Conservation (phyloP, 2,113 vertebrate species). For the Hydrochoerus hydrochaeris region DNA sequence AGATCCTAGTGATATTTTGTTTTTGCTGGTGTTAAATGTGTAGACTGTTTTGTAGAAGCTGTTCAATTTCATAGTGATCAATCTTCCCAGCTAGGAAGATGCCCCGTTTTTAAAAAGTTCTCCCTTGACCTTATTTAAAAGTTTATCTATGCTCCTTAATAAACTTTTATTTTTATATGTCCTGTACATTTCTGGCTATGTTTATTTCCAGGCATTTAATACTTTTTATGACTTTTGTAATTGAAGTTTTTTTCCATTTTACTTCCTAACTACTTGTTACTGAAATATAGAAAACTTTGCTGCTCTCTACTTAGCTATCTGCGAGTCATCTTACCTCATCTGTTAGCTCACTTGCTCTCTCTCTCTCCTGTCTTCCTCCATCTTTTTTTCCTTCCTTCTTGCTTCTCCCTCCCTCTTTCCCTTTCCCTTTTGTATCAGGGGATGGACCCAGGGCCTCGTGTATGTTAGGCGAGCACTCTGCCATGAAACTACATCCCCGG, state of each 20-base stretch:
- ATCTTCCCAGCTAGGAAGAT: neutral
- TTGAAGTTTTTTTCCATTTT: neutral
- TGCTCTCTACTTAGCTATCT: neutral
- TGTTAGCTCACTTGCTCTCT: neutral
- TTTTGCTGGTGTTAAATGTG: neutral
- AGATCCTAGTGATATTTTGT: neutral
- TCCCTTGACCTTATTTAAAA: neutral
- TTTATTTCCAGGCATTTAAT: slow-evolving; percentile 12
- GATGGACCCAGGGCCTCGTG: neutral
- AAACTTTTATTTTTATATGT: neutral
- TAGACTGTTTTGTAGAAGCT: neutral
- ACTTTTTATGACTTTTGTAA: slow-evolving; percentile 10
- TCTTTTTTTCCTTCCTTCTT: neutral
- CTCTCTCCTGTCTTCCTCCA: too few species aligned
- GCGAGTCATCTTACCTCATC: neutral
- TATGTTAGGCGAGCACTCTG: too few species aligned
- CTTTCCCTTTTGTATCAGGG: too few species aligned
- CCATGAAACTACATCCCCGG: neutral
- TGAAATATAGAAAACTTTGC: slow-evolving; percentile 5
- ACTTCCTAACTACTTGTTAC: neutral
- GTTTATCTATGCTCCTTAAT: neutral
- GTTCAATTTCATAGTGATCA: neutral
- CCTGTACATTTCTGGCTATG: slow-evolving; percentile 1
- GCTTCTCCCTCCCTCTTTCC: neutral
- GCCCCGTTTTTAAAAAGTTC: neutral